A percentile compares a stretch with the other conserved stretches of the same genome.
Conservation (phyloP, 2,113 vertebrate species). For the Sinocyclocheilus rhinocerous region DNA sequence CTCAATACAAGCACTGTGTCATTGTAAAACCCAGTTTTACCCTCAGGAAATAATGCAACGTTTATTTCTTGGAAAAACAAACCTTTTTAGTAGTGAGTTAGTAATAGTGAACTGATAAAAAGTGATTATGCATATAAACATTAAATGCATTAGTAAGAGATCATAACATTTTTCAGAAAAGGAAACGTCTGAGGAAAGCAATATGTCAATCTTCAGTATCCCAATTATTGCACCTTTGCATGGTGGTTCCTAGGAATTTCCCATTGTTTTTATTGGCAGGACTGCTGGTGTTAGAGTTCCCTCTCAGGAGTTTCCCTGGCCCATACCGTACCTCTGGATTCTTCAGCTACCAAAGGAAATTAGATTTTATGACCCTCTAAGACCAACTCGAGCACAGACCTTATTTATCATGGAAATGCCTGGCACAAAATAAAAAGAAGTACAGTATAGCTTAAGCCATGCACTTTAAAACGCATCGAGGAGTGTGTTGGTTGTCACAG, state of each 20-base stretch:
- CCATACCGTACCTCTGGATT: conserved; percentile 58
- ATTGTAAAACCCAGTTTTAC: background rate
- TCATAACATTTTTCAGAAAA: conserved; percentile 1
- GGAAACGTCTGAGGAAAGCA: background rate
- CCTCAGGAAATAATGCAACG: background rate
- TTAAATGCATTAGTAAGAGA: background rate
- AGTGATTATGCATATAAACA: background rate
- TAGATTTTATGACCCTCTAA: conserved; percentile 63
- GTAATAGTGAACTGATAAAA: background rate
- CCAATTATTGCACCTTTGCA: conserved; percentile 15
- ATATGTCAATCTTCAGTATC: background rate
- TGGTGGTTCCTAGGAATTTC: conserved; percentile 36
- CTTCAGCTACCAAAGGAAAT: conserved; percentile 66
- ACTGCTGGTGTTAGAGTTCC: conserved; percentile 20
- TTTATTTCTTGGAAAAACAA: background rate
- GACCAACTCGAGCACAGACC: conserved; percentile 50
- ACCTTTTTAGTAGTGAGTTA: background rate
- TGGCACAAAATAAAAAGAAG: conserved; percentile 44
- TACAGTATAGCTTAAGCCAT: conserved; percentile 24
- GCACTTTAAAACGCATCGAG: background rate
- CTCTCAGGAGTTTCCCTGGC: conserved; percentile 54
- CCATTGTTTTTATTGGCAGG: conserved; percentile 59
- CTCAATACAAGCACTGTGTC: background rate
- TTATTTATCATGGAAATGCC: conserved; percentile 69
- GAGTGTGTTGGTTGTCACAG: background rate